Base-by-base conservation (phyloP, 2,797 vertebrate genomes). In the Parauchenoglanis punctatus region DNA sequence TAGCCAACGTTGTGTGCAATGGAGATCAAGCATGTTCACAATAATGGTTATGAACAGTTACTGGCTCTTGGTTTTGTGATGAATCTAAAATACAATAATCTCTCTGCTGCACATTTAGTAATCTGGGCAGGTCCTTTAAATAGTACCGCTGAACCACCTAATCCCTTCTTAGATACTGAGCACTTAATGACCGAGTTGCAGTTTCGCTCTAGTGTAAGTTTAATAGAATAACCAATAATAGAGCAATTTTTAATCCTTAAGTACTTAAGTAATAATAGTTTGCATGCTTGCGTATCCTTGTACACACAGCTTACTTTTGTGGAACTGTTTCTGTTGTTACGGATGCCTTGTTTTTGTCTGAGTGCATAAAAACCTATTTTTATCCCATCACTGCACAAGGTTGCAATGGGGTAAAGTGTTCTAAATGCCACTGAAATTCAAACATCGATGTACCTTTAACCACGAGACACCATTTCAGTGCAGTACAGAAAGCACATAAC, bases 401-500 rank as follows among this genome's bases (percentile, higher is more conserved):
- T 77, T 81, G 40, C 83, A 46, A 56, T 1, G 8, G 7, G 70
- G 49, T 78, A 17, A 70, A 23, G 54, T 85, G 76, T 58, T 82
- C 56, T 80, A 54, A 58, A 81, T 75, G 61, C 49, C 25, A 25
- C 8, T 20, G 20, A 83, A 83, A 77, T 58, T 31, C 23, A 77
- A 67, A 67, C 44, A 83, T 17, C 23, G 59, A 28, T 20, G 52
- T 18, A 67, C 17, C 31, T 86, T 70, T 52, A 70, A 84, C 12
- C 73, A 80, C 46, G 5, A 73, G 31, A 85, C 70, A 84, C 82
- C 67, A 15, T 80, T 49, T 25, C 80, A 87, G 77, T 70, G 23
- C 46, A 54, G 70, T 77, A 86, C 82, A 80, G 78, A 63, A 83
- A 89, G 80, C 89, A 68, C 77, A 90, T 81, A 85, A 77, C 87